These are phyloP conservation scores for Phymatocera aterrima DNA, from an alignment of 2,888 invertebrate genomes.

Conservation along the genomic window DNA sequence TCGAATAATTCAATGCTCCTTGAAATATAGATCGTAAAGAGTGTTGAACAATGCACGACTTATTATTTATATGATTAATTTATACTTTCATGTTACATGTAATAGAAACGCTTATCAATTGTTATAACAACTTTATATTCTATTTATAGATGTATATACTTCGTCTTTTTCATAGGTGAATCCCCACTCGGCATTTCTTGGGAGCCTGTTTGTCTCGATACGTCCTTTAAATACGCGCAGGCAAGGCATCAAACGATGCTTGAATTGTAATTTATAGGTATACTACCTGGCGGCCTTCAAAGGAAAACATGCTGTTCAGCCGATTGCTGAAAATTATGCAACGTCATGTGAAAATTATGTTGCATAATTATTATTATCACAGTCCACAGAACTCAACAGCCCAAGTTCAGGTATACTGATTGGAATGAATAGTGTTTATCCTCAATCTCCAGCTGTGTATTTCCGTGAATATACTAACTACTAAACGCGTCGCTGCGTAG, in stretches of 20 bases:
- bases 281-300: slow-evolving; percentile 26
- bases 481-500: neutral
- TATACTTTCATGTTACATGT: neutral
- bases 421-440: neutral
- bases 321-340: slow-evolving; percentile 24
- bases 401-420: neutral
- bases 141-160: neutral
- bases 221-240: slow-evolving; percentile 16
- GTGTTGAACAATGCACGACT: slow-evolving; percentile 4
- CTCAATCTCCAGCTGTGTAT: neutral
- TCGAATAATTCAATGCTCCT: slow-evolving; percentile 6
- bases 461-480: neutral
- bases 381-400: neutral
- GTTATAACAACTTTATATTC: slow-evolving; percentile 4
- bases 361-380: slow-evolving; percentile 30
- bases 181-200: slow-evolving; percentile 25
- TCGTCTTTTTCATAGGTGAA: slow-evolving; percentile 20
- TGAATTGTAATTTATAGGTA: slow-evolving; percentile 16
- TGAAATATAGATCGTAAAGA: neutral
- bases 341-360: slow-evolving; percentile 2
- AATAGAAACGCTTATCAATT: neutral
- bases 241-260: slow-evolving; percentile 14
- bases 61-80: slow-evolving; percentile 9
- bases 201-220: slow-evolving; percentile 27
- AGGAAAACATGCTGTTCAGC: slow-evolving; percentile 7